Percentiles rank a stretch among this genome's conserved stretches.
Evolutionary conservation across 1,140 invertebrate species (phyloP).

Genomic region (Gerris buenoi): DNA sequence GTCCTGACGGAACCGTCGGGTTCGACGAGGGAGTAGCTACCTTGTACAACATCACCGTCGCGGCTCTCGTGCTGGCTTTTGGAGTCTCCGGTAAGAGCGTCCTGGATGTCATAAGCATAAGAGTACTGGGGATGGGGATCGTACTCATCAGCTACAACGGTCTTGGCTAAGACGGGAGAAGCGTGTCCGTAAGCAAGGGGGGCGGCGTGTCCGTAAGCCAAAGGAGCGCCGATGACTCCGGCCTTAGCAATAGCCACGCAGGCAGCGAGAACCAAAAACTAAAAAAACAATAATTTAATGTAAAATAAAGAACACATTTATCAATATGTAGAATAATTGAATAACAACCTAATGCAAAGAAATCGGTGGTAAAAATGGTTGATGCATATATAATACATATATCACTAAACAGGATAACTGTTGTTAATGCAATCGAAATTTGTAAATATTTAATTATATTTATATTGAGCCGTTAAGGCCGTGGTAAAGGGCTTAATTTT

Average conservation of each 20-base stretch:
- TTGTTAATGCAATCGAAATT: no score
- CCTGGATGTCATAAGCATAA: slow-evolving; percentile 24
- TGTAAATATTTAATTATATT: no score
- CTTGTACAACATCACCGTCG: slow-evolving; percentile 11
- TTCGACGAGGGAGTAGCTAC: slow-evolving; percentile 3
- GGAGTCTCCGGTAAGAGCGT: slow-evolving; percentile 26
- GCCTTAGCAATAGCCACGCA: slow-evolving; percentile 24
- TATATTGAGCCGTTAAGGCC: no score
- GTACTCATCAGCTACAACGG: slow-evolving; percentile 29
- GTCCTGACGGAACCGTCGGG: neutral
- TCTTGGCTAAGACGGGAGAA: slow-evolving; percentile 15
- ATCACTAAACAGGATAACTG: no score
- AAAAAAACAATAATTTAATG: no score
- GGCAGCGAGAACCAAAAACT: slow-evolving; percentile 26
- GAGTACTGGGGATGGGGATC: slow-evolving; percentile 32
- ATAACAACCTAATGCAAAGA: no score
- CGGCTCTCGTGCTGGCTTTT: slow-evolving; percentile 26
- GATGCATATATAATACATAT: no score
- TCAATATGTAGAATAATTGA: no score
- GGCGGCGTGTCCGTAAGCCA: slow-evolving; percentile 23
- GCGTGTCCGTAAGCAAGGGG: slow-evolving; percentile 23
- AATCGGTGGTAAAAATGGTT: no score
- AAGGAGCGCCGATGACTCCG: slow-evolving; percentile 18
- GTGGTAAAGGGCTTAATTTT: no score
- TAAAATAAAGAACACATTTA: no score